Evolutionary conservation across 1,140 invertebrate genomes (phyloP).

Genomic region (Cydia fagiglandana): DNA sequence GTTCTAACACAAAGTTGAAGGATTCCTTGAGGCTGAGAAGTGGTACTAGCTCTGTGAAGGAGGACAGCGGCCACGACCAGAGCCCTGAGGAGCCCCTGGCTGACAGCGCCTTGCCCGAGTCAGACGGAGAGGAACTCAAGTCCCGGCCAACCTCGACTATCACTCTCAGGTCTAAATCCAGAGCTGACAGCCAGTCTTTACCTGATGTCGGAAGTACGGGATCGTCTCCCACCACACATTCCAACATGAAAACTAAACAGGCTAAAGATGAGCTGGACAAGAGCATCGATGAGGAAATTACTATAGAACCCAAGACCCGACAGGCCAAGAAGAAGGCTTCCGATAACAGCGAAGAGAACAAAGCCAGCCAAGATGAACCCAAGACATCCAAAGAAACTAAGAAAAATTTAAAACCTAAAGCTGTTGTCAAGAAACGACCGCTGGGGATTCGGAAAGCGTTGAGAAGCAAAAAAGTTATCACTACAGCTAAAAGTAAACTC

Average conservation of each 20-base stretch:
- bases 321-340: conserved; percentile 70
- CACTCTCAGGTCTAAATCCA: conserved; percentile 43
- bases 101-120: conserved; percentile 32
- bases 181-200: conserved; percentile 54
- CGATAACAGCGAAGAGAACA: conserved; percentile 61
- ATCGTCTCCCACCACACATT: conserved; percentile 66
- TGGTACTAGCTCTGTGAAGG: conserved; percentile 33
- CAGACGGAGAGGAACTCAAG: conserved; percentile 32
- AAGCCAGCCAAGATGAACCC: conserved; percentile 65
- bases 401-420: conserved; percentile 65
- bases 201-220: conserved; percentile 75
- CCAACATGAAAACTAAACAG: conserved; percentile 78
- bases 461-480: conserved; percentile 67
- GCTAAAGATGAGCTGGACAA: conserved; percentile 71
- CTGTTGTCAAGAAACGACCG: conserved; percentile 67
- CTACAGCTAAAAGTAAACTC: conserved; percentile 59
- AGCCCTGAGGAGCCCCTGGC: conserved; percentile 37
- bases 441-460: conserved; percentile 71
- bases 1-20: conserved; percentile 44
- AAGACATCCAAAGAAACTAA: conserved; percentile 69
- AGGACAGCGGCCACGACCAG: conserved; percentile 40
- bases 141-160: conserved; percentile 35
- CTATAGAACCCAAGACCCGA: conserved; percentile 71
- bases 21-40: conserved; percentile 39
- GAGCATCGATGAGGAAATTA: conserved; percentile 68